phyloP scores from a whole-genome alignment of 2,797 vertebrate genomes.

The Typhlichthys eigenmanni region DNA sequence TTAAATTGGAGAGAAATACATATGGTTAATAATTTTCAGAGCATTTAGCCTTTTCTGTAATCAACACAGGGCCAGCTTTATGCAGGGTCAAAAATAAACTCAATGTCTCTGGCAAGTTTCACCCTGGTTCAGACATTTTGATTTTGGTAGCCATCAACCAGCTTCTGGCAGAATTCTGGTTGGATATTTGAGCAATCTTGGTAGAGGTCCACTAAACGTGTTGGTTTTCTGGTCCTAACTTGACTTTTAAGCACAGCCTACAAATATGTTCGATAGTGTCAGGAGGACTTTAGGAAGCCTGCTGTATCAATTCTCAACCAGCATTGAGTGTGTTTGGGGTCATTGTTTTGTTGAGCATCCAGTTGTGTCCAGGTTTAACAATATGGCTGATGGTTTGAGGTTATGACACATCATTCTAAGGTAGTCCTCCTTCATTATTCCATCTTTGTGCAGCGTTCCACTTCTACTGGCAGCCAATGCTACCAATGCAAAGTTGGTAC shows the following conservation, averaged over 20 bases:
- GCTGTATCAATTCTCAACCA: too few species aligned
- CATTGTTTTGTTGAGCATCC: too few species aligned
- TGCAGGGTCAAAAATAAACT: not conserved
- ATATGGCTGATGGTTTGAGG: too few species aligned
- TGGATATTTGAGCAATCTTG: slow-evolving; percentile 6
- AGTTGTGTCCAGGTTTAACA: too few species aligned
- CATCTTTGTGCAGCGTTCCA: too few species aligned
- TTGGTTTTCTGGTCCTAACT: not conserved
- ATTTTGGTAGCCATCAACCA: slow-evolving; percentile 2
- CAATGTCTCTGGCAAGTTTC: not conserved
- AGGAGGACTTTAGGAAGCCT: not conserved
- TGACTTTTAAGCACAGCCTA: not conserved
- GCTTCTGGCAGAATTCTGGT: not conserved
- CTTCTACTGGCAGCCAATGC: too few species aligned
- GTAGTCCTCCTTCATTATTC: not conserved
- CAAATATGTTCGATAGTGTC: slow-evolving; percentile 4
- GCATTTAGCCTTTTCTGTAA: too few species aligned
- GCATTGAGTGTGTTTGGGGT: too few species aligned
- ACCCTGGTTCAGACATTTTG: not conserved
- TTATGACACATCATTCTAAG: not conserved
- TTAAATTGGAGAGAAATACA: too few species aligned
- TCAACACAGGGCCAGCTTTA: too few species aligned
- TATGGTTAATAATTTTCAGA: too few species aligned
- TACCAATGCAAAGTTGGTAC: too few species aligned
- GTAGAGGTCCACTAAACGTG: not conserved